Evolutionary conservation across 2,797 vertebrate species (phyloP), one percentile per base, ranked within the genome.

Genomic region (Garrulus glandarius): DNA sequence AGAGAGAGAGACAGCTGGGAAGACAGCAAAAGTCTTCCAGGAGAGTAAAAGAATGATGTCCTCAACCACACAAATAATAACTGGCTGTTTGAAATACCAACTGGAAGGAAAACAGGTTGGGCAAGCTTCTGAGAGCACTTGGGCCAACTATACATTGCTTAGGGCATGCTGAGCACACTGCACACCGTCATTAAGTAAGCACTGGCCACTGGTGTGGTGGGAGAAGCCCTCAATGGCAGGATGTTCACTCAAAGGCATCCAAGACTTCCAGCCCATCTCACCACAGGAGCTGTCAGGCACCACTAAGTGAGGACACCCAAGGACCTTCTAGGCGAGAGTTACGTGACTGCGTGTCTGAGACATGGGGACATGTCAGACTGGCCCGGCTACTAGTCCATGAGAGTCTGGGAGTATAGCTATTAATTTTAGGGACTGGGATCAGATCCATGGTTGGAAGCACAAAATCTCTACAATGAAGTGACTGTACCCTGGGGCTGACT

Each of bases 101-200:
- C 47, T 93, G 59, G 67, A 71, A 95, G 84, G 55, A 95, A 94
- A 97, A 96, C 91, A 96, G 92, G 95, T 92, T 84, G 78, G 91
- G 64, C 93, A 87, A 93, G 94, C 80, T 94, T 85, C 88, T 93
- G 69, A 53, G 55, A 87, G 71, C 11, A 39, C 81, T 84, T 5
- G 34, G 76, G 75, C 88, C 87, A 93, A 67, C 92, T 82, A 29
- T 39, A 78, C 30, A 11, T 90, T 87, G 87, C 82, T 91, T 77
- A 79, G 88, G 92, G 88, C 82, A 77, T 30, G 37, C 77, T 84
- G 55, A 94, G 57, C 50, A 85, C 76, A 72, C 84, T 4, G 0
- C 46, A 56, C 53, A 84, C 65, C 3, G 8, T 87, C 89, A 56
- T 93, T 87, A 70, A 85, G 50, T 80, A 94, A 93, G 82, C 75